Evolutionary conservation across 2,113 vertebrate genomes (phyloP).

Genomic region (Mastomys coucha): DNA sequence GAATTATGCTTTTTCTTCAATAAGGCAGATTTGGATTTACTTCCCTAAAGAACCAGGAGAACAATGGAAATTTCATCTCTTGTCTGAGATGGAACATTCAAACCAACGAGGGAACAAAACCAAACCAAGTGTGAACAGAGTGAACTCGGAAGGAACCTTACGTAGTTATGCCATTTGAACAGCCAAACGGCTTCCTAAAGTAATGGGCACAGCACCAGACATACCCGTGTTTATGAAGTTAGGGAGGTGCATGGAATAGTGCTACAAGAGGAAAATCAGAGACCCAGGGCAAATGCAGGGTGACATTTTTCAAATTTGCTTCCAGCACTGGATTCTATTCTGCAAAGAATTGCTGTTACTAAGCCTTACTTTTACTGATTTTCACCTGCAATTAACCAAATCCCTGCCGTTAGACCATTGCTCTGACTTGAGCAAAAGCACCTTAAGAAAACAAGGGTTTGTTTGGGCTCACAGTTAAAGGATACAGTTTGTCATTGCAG

Average conservation of each 20-base stretch:
- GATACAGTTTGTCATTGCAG: background rate
- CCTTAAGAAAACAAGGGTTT: background rate
- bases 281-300: background rate
- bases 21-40: conserved; percentile 41
- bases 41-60: conserved; percentile 14
- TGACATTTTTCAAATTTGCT: background rate
- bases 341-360: background rate
- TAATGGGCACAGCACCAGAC: background rate
- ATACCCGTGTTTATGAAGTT: background rate
- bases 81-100: conserved; percentile 47
- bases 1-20: conserved; percentile 47
- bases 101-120: conserved; percentile 34
- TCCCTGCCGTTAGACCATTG: background rate
- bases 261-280: background rate
- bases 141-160: conserved; percentile 3
- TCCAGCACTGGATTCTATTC: background rate
- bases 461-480: background rate
- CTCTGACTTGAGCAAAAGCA: background rate
- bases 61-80: conserved; percentile 32
- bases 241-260: background rate
- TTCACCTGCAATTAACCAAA: background rate
- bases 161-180: background rate
- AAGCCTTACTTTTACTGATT: background rate
- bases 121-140: background rate
- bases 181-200: background rate